Evolutionary conservation across 2,797 vertebrate species (phyloP).

Genomic region (Danio aesculapii): DNA sequence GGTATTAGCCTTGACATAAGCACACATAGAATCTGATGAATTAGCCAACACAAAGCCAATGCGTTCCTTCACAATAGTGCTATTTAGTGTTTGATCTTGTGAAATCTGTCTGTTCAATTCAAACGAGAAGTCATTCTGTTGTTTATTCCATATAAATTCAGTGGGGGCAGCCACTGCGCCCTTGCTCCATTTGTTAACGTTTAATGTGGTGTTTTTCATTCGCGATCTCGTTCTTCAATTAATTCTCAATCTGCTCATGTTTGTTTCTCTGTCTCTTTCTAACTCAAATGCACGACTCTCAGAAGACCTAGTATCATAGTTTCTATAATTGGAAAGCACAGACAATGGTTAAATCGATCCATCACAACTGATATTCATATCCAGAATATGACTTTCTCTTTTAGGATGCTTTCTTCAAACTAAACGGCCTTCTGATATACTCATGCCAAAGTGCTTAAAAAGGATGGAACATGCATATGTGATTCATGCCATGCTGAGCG

Average conservation of each 20-base stretch:
- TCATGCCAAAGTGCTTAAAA: too few species aligned
- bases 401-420: not conserved
- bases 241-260: constrained; percentile 1
- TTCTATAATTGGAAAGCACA: not conserved
- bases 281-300: not conserved
- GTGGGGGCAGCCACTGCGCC: not conserved
- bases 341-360: not conserved
- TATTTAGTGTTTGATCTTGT: not conserved
- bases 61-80: not conserved
- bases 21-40: not conserved
- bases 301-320: not conserved
- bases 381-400: not conserved
- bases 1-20: not conserved
- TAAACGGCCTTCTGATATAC: not conserved
- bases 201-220: constrained; percentile 11
- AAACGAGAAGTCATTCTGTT: not conserved
- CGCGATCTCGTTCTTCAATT: not conserved
- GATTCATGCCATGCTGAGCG: too few species aligned
- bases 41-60: not conserved
- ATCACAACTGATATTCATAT: not conserved
- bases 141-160: not conserved
- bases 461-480: too few species aligned
- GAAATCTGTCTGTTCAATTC: not conserved
- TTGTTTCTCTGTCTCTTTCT: not conserved
- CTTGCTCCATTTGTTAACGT: not conserved